Percentiles rank a stretch among this genome's conserved stretches.
Conservation (phyloP, 2,797 vertebrate species). For the Sebastes aleutianus region DNA sequence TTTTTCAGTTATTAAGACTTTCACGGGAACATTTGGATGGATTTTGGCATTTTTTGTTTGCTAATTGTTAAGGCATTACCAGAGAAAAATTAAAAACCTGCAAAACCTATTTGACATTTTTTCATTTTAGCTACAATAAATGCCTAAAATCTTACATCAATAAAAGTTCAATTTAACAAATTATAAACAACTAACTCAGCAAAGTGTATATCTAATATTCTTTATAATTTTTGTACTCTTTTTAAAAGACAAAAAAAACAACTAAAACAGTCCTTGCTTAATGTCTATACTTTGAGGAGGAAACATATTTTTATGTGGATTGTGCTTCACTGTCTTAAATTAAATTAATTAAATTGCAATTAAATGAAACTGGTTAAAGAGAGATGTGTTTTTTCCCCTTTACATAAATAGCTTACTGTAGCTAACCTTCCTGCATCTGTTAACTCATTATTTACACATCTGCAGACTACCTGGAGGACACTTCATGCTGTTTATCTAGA, state of each 20-base stretch:
- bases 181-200: not conserved
- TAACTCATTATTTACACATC: not conserved
- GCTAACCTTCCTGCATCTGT: not conserved
- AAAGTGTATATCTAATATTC: not conserved
- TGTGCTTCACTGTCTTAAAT: not conserved
- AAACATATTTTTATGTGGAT: too few species aligned
- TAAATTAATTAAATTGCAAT: too few species aligned
- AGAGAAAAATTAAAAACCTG: not conserved
- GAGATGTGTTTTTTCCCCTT: not conserved
- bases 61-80: not conserved
- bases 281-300: not conserved
- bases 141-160: not conserved
- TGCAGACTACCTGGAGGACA: not conserved
- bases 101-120: not conserved
- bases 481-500: not conserved
- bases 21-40: not conserved
- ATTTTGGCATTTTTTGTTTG: not conserved
- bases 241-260: not conserved
- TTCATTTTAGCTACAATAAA: not conserved
- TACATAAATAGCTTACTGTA: not conserved
- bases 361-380: not conserved
- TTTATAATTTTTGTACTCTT: not conserved
- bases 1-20: not conserved
- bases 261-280: not conserved
- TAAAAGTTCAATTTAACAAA: not conserved